Conservation (phyloP, 2,113 vertebrate species). For the Pampusana beccarii region DNA sequence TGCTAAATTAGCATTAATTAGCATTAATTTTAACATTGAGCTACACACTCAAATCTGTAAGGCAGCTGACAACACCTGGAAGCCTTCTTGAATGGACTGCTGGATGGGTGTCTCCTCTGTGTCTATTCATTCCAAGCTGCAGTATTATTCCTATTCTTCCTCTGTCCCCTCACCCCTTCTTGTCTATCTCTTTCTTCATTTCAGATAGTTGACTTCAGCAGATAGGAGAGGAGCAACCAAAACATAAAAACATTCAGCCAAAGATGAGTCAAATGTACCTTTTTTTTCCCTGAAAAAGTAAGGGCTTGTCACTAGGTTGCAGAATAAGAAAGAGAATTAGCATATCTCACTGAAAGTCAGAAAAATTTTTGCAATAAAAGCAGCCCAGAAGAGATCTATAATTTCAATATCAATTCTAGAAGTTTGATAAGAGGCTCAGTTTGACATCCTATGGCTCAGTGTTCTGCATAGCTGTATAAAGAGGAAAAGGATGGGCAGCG, state of each 20-base stretch:
- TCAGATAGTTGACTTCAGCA: not conserved
- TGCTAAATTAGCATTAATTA: slow-evolving; percentile 1
- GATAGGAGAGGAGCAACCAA: not conserved
- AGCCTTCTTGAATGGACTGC: not conserved
- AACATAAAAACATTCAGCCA: not conserved
- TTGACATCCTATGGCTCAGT: not conserved
- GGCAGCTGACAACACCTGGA: not conserved
- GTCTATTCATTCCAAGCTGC: not conserved
- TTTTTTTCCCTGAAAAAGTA: not conserved
- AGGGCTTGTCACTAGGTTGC: not conserved
- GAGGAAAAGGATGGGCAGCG: not conserved
- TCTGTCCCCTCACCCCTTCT: not conserved
- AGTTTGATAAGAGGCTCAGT: not conserved
- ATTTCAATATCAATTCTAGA: not conserved
- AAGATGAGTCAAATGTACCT: not conserved
- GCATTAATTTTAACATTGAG: not conserved
- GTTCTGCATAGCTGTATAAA: not conserved
- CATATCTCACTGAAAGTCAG: not conserved
- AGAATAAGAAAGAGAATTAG: not conserved
- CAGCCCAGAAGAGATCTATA: not conserved
- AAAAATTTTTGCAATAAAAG: not conserved
- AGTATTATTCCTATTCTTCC: not conserved
- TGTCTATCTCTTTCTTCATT: not conserved
- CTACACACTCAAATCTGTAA: not conserved
- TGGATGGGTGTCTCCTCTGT: not conserved